Percentiles rank a stretch among this genome's conserved stretches.
Conservation (phyloP, 2,888 invertebrate species). For the Tinea trinotella region DNA sequence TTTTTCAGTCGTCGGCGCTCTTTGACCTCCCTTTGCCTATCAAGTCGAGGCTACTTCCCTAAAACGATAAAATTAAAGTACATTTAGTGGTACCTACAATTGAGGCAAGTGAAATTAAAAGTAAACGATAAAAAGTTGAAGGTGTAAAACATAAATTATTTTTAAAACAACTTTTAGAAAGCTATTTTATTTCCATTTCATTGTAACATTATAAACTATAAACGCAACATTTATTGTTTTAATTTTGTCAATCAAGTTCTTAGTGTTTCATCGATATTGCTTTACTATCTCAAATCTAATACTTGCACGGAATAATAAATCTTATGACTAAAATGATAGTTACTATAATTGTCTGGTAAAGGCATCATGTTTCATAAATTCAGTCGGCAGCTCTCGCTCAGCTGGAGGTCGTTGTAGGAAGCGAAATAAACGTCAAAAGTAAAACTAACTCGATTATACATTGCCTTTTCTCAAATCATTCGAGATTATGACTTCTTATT, state of each 20-base stretch:
- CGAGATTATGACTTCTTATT: too few species aligned
- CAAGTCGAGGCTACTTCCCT: too few species aligned
- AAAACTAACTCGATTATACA: slow-evolving; percentile 15
- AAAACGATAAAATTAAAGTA: too few species aligned
- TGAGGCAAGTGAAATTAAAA: too few species aligned
- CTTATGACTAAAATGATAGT: too few species aligned
- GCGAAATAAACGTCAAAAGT: slow-evolving; percentile 11
- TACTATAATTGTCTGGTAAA: background rate
- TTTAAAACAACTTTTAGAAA: background rate
- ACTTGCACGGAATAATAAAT: background rate
- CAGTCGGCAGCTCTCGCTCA: slow-evolving; percentile 11
- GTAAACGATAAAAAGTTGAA: too few species aligned
- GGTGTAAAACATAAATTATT: too few species aligned
- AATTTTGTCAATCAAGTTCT: slow-evolving; percentile 4
- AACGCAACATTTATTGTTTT: slow-evolving; percentile 1
- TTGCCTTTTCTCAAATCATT: background rate
- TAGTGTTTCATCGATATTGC: background rate
- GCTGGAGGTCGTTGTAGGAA: slow-evolving; percentile 17
- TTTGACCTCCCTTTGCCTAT: too few species aligned
- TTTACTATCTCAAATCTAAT: background rate
- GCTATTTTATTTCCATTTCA: background rate
- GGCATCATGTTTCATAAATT: background rate
- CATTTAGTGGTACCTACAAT: too few species aligned
- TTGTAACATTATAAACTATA: background rate
- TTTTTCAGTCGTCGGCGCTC: too few species aligned